These are phyloP conservation scores for Polyergus mexicanus DNA, from an alignment of 1,140 invertebrate species.

Conservation along the genomic window DNA sequence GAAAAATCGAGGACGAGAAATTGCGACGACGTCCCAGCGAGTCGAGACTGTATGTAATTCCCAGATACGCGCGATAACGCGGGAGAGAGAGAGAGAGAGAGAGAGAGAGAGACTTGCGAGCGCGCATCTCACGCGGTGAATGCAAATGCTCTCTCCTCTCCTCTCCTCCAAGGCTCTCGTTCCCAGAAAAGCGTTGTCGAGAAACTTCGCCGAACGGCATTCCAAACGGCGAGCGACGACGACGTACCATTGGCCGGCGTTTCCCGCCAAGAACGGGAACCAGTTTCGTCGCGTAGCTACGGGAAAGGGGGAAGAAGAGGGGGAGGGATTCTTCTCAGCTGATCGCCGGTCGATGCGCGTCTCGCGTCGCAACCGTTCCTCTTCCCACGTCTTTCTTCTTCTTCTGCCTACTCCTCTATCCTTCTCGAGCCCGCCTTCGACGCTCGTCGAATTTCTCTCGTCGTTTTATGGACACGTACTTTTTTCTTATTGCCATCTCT, in stretches of 20 bases:
- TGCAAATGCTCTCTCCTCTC: conserved; percentile 67
- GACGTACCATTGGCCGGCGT: conserved; percentile 56
- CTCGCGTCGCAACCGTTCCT: background rate
- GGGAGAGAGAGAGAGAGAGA: conserved; percentile 39
- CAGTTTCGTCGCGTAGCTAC: conserved; percentile 60
- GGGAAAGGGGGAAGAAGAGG: too few species aligned
- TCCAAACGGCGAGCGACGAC: conserved; percentile 23
- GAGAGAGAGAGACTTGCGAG: conserved; percentile 49
- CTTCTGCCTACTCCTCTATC: background rate
- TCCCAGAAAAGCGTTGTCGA: conserved; percentile 67
- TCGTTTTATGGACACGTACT: background rate
- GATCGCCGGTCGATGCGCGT: conserved; percentile 50
- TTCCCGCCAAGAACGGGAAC: conserved; percentile 73
- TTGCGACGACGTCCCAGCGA: background rate
- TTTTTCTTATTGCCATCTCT: background rate
- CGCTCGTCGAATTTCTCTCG: conserved; percentile 14
- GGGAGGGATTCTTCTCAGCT: conserved; percentile 57
- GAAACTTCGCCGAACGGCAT: conserved; percentile 53
- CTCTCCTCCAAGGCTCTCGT: conserved; percentile 21
- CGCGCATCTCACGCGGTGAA: conserved; percentile 63
- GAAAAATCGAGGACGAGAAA: background rate
- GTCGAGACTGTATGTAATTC: background rate
- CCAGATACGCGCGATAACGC: background rate
- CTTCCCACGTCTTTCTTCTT: background rate
- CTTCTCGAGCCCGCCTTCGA: background rate